A percentile compares a stretch with the other conserved stretches of the same genome.
phyloP scores from a whole-genome alignment of 2,888 invertebrate genomes.

The Micoletzkya japonica region DNA sequence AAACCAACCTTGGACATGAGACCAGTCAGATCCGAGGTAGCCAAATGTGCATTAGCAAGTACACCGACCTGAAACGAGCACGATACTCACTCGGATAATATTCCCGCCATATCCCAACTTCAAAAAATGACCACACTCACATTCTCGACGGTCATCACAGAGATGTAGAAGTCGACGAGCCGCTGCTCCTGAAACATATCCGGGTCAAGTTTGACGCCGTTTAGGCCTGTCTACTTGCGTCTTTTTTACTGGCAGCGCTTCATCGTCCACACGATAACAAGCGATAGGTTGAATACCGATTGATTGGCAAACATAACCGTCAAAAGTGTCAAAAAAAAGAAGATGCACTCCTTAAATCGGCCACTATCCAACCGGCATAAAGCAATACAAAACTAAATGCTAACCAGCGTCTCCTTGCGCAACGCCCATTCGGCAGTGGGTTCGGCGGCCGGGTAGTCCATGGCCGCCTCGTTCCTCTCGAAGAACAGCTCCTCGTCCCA shows the following conservation, averaged over 20 bases:
- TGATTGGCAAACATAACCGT: too few relatives aligned
- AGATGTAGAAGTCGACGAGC: constrained; percentile 19
- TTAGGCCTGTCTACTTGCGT: too few relatives aligned
- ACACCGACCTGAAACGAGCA: constrained; percentile 8
- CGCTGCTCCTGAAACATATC: neutral
- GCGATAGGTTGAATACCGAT: too few relatives aligned
- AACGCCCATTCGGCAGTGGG: too few relatives aligned
- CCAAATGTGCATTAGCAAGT: constrained; percentile 15
- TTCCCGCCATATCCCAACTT: neutral
- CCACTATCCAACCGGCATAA: too few relatives aligned
- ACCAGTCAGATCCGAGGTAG: neutral
- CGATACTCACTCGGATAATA: neutral
- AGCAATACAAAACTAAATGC: too few relatives aligned
- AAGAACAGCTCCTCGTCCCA: constrained; percentile 64
- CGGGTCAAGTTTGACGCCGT: too few relatives aligned
- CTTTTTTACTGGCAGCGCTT: too few relatives aligned
- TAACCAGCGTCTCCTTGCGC: too few relatives aligned
- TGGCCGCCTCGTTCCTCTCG: constrained; percentile 53
- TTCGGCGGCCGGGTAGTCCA: constrained; percentile 42
- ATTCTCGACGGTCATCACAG: neutral
- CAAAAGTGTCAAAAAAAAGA: too few relatives aligned
- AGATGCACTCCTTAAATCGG: too few relatives aligned
- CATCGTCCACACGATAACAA: too few relatives aligned
- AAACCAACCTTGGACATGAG: constrained; percentile 4
- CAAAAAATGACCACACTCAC: neutral